Base-by-base conservation (phyloP, 2,797 vertebrate species). In the Neosilurus hyrtlii region DNA sequence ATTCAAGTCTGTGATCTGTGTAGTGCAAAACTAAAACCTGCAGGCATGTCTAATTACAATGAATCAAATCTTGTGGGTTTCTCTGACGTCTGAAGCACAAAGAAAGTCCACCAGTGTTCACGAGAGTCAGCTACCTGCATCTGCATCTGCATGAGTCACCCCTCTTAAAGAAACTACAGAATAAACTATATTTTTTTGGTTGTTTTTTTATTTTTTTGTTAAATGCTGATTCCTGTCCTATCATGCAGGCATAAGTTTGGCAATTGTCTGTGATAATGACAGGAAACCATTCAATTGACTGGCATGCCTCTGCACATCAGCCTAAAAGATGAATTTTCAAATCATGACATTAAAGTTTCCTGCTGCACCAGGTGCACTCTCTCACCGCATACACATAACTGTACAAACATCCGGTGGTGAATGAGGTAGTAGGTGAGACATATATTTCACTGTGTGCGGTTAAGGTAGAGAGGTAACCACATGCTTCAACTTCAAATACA, bases 381-480 rank as follows among this genome's bases (percentile, higher is more conserved):
- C 81, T 57, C n/a, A 88, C 84, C 68, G 87, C 88, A 81, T 65
- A 51, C 15, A 62, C 79, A 81, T 12, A 86, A 89, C 86, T 89
- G 90, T 88, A 91, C 90, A 92, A 91, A 92, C 91, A 92, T 93
- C 92, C 92, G 90, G 92, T 85, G 81, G 91, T 91, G 88, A 84
- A 84, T 84, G 82, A 84, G 84, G 49, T 80, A 73, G 86, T 74
- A 87, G 88, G 85, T 91, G 89, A 85, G 88, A 86, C 86, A 81
- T 74, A 35, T 84, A 86, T 79, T 88, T 90, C 88, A 91, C 20
- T 24, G 65, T 82, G 78, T 92, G 93, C 88, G 93, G 93, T 93
- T 90, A 88, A 89, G 77, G 90, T 88, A 82, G 73, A 80, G 71
- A 77, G 76, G 82, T 89, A 91, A 93, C 93, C 91, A 87, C 92